phyloP scores from a whole-genome alignment of 2,888 invertebrate genomes.

The Metallyticus violacea region DNA sequence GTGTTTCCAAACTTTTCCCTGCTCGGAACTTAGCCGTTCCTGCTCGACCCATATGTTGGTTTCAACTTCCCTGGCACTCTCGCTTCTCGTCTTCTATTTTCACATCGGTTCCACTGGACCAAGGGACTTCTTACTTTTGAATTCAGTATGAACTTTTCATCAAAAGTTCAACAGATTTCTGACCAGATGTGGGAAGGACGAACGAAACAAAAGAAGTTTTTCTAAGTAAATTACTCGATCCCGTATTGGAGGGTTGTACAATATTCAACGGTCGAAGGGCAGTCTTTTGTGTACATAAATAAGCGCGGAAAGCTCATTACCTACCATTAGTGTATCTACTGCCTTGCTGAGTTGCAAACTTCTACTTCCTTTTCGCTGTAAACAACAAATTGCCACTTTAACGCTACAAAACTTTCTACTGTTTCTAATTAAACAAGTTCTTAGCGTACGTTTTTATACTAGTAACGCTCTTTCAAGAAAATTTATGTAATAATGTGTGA shows the following conservation, averaged over 20 bases:
- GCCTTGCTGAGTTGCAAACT: too few species aligned
- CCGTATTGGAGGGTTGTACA: background rate
- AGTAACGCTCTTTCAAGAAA: too few species aligned
- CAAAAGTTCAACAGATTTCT: background rate
- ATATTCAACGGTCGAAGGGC: background rate
- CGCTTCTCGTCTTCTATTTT: background rate
- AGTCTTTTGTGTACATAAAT: background rate
- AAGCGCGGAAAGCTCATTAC: background rate
- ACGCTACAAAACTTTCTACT: too few species aligned
- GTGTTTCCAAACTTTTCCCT: background rate
- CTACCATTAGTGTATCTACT: too few species aligned
- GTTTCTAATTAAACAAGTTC: too few species aligned
- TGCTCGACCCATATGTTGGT: background rate
- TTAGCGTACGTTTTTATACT: too few species aligned
- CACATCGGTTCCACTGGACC: too few species aligned
- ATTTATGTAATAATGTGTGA: too few species aligned
- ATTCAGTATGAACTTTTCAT: background rate
- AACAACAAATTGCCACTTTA: too few species aligned
- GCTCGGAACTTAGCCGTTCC: background rate
- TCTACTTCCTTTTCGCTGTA: too few species aligned
- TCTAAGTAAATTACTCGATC: background rate
- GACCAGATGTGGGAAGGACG: background rate
- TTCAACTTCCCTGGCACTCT: too few species aligned
- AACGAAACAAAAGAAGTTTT: background rate
- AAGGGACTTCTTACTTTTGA: background rate